These are phyloP conservation scores for Peromyscus eremicus DNA, from an alignment of 2,797 vertebrate genomes.

Conservation along the genomic window DNA sequence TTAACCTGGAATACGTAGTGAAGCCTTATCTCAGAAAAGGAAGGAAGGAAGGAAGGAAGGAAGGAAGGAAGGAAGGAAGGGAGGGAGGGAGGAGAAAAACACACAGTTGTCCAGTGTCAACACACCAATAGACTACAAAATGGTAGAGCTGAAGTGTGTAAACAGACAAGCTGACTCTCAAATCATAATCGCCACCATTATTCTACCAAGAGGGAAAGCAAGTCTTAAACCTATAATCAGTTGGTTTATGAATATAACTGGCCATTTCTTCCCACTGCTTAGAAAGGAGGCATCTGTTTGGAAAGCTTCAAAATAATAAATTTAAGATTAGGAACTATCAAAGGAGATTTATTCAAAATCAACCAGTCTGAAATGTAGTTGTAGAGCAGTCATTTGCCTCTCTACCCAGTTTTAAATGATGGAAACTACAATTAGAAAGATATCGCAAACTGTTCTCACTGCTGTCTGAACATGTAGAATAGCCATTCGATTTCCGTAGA, in stretches of 20 bases:
- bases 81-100: no score
- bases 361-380: conserved; percentile 33
- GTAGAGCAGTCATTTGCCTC: not conserved
- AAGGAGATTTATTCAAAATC: conserved; percentile 46
- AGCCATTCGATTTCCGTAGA: not conserved
- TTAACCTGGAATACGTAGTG: not conserved
- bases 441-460: not conserved
- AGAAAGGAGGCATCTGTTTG: conserved; percentile 33
- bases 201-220: conserved; percentile 1
- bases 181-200: not conserved
- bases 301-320: conserved; percentile 40
- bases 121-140: not conserved
- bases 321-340: conserved; percentile 20
- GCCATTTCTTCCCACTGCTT: not conserved
- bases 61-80: no score
- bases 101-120: not conserved
- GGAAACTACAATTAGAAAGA: conserved; percentile 40
- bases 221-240: not conserved
- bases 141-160: not conserved
- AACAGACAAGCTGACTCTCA: not conserved
- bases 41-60: no score
- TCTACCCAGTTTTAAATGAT: conserved; percentile 32
- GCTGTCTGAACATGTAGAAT: not conserved
- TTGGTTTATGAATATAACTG: not conserved
- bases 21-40: not conserved